Percentiles rank a stretch among this genome's conserved stretches.
Conservation (phyloP, 2,797 vertebrate species). For the Hylomyscus alleni region DNA sequence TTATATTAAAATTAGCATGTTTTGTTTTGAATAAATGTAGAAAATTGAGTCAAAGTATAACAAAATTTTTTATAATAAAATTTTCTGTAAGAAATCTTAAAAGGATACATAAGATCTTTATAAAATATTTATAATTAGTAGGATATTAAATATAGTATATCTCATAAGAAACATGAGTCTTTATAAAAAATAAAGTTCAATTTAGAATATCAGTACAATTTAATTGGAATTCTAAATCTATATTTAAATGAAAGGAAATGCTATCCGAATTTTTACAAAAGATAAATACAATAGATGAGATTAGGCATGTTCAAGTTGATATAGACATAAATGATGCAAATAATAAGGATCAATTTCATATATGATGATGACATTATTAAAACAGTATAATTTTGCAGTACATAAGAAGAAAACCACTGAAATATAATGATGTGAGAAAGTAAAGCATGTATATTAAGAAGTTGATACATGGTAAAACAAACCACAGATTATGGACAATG, state of each 20-base stretch:
- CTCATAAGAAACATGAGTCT: not conserved
- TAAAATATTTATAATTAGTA: not conserved
- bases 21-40: not conserved
- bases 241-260: not conserved
- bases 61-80: not conserved
- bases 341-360: not conserved
- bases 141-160: not conserved
- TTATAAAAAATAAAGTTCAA: slow-evolving; percentile 30
- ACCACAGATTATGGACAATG: not conserved
- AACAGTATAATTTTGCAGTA: not conserved
- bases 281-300: not conserved
- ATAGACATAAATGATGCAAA: not conserved
- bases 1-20: not conserved
- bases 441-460: not conserved
- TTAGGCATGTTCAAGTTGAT: not conserved
- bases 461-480: not conserved
- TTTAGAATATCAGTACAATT: not conserved
- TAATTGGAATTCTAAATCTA: not conserved
- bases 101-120: not conserved
- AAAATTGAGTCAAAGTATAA: not conserved
- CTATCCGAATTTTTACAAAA: not conserved
- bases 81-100: not conserved
- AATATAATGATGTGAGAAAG: not conserved
- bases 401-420: not conserved
- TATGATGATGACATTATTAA: slow-evolving; percentile 17